Percentiles rank a stretch among this genome's conserved stretches.
Evolutionary conservation across 2,888 invertebrate species (phyloP).

Genomic region (Drosophila atripex): DNA sequence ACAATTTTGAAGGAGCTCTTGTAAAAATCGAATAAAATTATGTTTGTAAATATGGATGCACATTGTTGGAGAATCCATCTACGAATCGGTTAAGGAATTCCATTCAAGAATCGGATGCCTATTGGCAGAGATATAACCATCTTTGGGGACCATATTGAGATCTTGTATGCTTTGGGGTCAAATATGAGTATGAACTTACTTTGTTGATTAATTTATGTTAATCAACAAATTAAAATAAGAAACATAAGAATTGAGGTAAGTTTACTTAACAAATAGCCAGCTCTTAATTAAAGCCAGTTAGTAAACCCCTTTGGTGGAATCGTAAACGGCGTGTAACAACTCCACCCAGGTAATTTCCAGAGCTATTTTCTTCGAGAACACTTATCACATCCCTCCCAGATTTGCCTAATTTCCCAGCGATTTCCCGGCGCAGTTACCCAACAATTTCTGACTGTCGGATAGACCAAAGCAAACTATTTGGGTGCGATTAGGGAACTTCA

Average conservation of each 20-base stretch:
- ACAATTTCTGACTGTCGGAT: constrained; percentile 15
- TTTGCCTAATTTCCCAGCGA: constrained; percentile 18
- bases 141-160: too few species aligned
- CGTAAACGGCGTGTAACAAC: not conserved
- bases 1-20: too few species aligned
- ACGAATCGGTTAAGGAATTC: too few species aligned
- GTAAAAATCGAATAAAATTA: too few species aligned
- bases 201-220: too few species aligned
- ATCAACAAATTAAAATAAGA: too few species aligned
- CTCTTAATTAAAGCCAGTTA: constrained; percentile 2
- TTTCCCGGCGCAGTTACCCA: constrained; percentile 1
- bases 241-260: not conserved
- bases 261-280: constrained; percentile 1
- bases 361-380: constrained; percentile 27
- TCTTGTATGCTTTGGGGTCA: too few species aligned
- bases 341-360: constrained; percentile 23
- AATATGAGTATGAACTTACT: too few species aligned
- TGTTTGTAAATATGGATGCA: too few species aligned
- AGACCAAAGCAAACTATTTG: constrained; percentile 41
- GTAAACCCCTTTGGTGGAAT: not conserved
- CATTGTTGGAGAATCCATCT: too few species aligned
- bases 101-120: too few species aligned
- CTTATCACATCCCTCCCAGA: constrained; percentile 36
- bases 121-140: too few species aligned
- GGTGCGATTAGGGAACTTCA: constrained; percentile 27